phyloP scores from a whole-genome alignment of 2,113 vertebrate genomes.

The Petrocephalus microphthalmus region DNA sequence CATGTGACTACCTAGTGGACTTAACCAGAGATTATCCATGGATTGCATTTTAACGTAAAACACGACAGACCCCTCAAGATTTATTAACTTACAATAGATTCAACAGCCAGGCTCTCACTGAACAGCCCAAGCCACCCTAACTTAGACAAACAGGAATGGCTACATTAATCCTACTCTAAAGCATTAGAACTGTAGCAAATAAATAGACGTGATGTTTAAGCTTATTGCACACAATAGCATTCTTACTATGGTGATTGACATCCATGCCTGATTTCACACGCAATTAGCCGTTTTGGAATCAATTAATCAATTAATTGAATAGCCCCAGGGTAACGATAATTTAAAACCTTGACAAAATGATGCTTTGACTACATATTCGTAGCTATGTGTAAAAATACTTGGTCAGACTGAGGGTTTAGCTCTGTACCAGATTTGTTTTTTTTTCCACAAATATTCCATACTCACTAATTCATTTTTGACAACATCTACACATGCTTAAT shows the following conservation, averaged over 20 bases:
- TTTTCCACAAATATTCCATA: neutral
- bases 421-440: neutral
- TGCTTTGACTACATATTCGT: neutral
- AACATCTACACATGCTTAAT: neutral
- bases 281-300: neutral
- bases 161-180: neutral
- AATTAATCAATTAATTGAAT: neutral
- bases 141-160: neutral
- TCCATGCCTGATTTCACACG: neutral
- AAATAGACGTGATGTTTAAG: neutral
- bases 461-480: neutral
- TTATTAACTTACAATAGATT: neutral
- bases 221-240: neutral
- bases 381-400: neutral
- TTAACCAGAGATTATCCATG: neutral
- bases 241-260: neutral
- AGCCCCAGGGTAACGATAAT: neutral
- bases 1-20: neutral
- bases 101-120: neutral
- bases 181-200: neutral
- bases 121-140: neutral
- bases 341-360: neutral
- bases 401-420: neutral
- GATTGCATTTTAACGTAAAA: neutral
- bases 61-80: neutral